These are phyloP conservation scores for Amblyopsis rosae DNA, from an alignment of 2,113 vertebrate species.

Conservation along the genomic window DNA sequence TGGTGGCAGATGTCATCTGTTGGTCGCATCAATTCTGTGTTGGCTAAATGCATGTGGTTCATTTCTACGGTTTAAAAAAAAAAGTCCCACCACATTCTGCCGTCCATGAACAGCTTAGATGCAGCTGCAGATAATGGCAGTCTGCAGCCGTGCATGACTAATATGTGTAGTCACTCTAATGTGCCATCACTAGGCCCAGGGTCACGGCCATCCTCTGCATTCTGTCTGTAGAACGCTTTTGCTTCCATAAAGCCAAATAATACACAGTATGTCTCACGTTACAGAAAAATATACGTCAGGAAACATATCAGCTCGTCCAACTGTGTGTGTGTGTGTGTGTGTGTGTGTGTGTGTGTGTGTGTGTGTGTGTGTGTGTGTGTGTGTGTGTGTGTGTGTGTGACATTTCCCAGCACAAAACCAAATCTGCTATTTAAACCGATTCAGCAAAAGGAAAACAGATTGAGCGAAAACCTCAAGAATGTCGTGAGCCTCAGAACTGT, in stretches of 20 bases:
- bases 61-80: no score
- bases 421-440: constrained; percentile 53
- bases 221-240: constrained; percentile 45
- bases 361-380: constrained; percentile 37
- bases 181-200: constrained; percentile 13
- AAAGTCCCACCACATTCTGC: no score
- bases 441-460: constrained; percentile 57
- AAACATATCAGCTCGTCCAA: constrained; percentile 18
- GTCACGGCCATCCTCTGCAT: constrained; percentile 56
- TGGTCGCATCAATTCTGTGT: no score
- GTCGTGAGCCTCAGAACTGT: constrained; percentile 53
- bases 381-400: constrained; percentile 40
- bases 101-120: no score
- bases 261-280: constrained; percentile 36
- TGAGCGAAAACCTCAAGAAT: constrained; percentile 74
- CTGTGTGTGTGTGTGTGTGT: constrained; percentile 39
- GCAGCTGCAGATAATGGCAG: no score
- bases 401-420: constrained; percentile 37
- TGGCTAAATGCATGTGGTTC: no score
- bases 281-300: constrained; percentile 22
- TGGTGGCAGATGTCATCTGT: no score
- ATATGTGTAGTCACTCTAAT: no score
- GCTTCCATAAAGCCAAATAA: constrained; percentile 49
- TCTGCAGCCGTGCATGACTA: no score
- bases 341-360: constrained; percentile 24